Percentiles rank a stretch among this genome's conserved stretches.
Evolutionary conservation across 2,113 vertebrate species (phyloP).

Genomic region (Etheostoma cragini): DNA sequence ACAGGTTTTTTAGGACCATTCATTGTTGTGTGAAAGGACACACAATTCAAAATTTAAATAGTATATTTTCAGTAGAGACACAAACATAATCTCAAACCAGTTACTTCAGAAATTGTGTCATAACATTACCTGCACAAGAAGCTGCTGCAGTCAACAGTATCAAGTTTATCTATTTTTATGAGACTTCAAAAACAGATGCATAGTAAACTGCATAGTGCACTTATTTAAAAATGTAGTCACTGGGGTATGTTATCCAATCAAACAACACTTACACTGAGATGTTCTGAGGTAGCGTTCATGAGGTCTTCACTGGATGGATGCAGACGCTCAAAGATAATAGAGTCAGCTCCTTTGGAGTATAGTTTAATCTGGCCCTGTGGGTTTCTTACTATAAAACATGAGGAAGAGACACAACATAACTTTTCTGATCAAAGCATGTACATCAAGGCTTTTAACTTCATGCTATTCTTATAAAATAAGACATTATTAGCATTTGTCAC

Average conservation of each 20-base stretch:
- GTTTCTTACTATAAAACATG: constrained; percentile 84
- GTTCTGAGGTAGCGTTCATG: constrained; percentile 86
- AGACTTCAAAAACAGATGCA: neutral
- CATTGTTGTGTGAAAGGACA: neutral
- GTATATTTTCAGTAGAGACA: neutral
- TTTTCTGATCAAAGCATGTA: neutral
- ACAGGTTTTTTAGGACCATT: neutral
- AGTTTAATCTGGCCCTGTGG: constrained; percentile 89
- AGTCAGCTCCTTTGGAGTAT: constrained; percentile 94
- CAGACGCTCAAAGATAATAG: constrained; percentile 90
- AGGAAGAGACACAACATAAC: neutral
- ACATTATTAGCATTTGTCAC: neutral
- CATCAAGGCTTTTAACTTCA: neutral
- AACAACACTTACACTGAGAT: constrained; percentile 87
- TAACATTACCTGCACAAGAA: neutral
- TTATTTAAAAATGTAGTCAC: neutral
- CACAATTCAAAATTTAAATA: neutral
- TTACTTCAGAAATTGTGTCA: neutral
- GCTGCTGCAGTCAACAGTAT: neutral
- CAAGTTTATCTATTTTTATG: neutral
- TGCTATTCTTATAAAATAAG: neutral
- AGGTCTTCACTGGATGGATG: constrained; percentile 83
- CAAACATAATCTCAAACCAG: neutral
- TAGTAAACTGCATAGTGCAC: neutral
- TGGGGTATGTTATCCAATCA: neutral